Conservation (phyloP, 2,888 invertebrate genomes). For the Drosophila limbata region DNA sequence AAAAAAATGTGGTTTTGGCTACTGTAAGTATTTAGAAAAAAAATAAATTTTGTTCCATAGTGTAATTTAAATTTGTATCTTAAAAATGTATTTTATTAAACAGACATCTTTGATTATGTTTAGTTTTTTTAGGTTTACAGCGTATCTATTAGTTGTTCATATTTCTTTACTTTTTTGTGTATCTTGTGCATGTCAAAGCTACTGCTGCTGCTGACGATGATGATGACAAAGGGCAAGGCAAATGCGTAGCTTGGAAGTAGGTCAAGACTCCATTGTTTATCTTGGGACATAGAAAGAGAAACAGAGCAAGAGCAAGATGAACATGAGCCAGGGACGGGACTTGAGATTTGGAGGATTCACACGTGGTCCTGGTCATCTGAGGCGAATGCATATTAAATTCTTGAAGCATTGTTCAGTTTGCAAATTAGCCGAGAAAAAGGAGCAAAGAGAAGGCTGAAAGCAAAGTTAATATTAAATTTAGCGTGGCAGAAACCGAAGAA, state of each 20-base stretch:
- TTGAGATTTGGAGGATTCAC: slow-evolving; percentile 33
- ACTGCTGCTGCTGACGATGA: slow-evolving; percentile 42
- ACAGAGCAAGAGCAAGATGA: slow-evolving; percentile 1
- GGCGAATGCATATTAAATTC: slow-evolving; percentile 64
- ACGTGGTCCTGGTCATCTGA: slow-evolving; percentile 48
- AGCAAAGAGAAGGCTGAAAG: slow-evolving; percentile 8
- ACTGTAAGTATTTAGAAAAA: too few species aligned
- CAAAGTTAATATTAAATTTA: slow-evolving; percentile 73
- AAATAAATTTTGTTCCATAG: too few species aligned
- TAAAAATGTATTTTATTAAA: not conserved
- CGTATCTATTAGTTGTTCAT: slow-evolving; percentile 8
- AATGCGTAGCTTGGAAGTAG: slow-evolving; percentile 60
- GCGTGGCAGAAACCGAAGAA: slow-evolving; percentile 53
- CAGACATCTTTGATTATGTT: not conserved
- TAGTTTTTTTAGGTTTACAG: not conserved
- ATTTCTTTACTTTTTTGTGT: slow-evolving; percentile 9
- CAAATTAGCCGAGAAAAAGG: slow-evolving; percentile 54
- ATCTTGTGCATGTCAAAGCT: slow-evolving; percentile 43
- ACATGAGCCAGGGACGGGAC: slow-evolving; percentile 2
- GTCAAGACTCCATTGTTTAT: slow-evolving; percentile 76
- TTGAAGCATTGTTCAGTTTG: slow-evolving; percentile 70
- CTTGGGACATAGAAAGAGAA: slow-evolving; percentile 48
- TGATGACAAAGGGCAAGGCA: slow-evolving; percentile 71
- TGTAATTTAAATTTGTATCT: too few species aligned
- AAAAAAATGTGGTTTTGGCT: too few species aligned